These are phyloP conservation scores for Ramphastos sulfuratus DNA, from an alignment of 2,113 vertebrate genomes.

Conservation along the genomic window DNA sequence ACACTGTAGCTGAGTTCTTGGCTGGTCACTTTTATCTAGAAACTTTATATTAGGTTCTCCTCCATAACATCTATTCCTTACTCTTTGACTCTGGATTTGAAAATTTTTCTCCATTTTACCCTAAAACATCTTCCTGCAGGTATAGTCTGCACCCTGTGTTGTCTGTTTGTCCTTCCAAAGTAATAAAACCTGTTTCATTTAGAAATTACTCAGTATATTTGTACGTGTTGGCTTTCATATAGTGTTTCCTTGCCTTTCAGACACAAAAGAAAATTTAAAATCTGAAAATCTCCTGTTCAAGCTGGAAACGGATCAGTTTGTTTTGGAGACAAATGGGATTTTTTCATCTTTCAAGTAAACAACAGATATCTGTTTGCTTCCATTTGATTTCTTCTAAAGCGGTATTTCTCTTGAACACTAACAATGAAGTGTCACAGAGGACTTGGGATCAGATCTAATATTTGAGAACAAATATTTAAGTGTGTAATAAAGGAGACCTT, in stretches of 20 bases:
- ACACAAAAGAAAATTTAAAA: neutral
- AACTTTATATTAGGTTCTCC: neutral
- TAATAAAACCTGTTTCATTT: neutral
- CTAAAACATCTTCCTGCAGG: neutral
- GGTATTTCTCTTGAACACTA: neutral
- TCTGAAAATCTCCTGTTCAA: neutral
- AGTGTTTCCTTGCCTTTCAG: neutral
- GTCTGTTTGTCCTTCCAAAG: neutral
- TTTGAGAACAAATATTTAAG: slow-evolving; percentile 35
- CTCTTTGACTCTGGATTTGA: neutral
- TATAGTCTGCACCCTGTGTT: neutral
- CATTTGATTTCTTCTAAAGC: neutral
- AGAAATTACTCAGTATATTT: neutral
- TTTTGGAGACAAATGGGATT: neutral
- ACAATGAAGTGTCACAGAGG: neutral
- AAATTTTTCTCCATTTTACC: neutral
- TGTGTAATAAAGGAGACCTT: slow-evolving; percentile 10
- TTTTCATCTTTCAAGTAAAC: neutral
- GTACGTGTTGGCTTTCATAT: neutral
- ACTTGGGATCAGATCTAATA: neutral
- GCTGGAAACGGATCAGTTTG: neutral
- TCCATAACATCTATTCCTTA: neutral
- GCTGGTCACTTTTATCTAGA: neutral
- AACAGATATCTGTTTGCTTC: rapidly evolving
- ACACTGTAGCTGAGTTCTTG: neutral